Evolutionary conservation across 2,797 vertebrate species (phyloP).

Genomic region (Syncerus caffer): DNA sequence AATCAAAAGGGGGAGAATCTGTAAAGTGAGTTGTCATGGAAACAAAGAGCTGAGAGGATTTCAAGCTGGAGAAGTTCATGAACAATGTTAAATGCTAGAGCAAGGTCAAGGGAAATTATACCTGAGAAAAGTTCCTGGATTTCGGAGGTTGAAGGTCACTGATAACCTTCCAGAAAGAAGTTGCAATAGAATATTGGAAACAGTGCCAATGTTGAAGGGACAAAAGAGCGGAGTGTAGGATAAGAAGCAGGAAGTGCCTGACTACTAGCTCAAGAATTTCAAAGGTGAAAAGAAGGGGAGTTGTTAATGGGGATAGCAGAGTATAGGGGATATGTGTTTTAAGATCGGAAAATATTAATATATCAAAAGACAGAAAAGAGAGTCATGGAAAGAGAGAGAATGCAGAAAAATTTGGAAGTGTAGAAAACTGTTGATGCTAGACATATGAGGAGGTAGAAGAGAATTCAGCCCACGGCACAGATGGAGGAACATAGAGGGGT

Average conservation of each 20-base stretch:
- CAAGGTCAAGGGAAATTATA: neutral
- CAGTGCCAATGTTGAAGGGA: neutral
- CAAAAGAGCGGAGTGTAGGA: accelerated
- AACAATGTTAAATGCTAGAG: neutral
- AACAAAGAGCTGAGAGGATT: neutral
- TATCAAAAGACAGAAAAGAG: neutral
- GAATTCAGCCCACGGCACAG: neutral
- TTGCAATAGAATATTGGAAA: neutral
- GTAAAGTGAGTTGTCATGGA: neutral
- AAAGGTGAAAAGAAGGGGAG: neutral
- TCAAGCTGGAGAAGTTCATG: neutral
- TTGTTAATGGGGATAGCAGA: neutral
- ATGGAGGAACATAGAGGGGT: neutral
- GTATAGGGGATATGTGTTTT: neutral
- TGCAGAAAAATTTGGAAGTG: neutral
- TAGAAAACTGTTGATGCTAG: neutral
- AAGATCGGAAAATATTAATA: neutral
- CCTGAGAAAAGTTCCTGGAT: neutral
- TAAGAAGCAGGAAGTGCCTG: neutral
- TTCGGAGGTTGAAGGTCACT: neutral
- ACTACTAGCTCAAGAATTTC: neutral
- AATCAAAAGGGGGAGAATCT: neutral
- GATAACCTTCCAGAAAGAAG: neutral
- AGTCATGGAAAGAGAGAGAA: neutral
- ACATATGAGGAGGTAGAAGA: neutral